Evolutionary conservation across 2,797 vertebrate species (phyloP), one percentile per base, ranked within the genome.

Genomic region (Artibeus lituratus): DNA sequence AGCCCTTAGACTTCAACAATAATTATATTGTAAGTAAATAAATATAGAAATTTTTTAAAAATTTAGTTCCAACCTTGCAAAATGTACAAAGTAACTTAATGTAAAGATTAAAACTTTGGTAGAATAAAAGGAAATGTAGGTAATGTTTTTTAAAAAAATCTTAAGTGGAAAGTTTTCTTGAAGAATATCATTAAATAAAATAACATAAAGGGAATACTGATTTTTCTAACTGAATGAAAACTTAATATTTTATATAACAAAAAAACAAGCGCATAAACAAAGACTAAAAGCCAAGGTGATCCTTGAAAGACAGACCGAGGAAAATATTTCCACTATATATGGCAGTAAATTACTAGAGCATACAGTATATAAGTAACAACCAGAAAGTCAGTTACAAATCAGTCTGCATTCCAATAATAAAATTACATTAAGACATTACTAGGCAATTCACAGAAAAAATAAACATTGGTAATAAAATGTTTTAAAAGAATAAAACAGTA

Each of bases 201-300:
- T 53, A 91, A 73, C 3, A 94, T 35, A 80, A 77, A 11, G 7
- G 42, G 24, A 42, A 47, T 78, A 49, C 62, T 62, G 14, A 65
- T 77, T 73, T 51, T 94, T 77, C 73, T 70, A 89, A 86, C 14
- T 57, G n/a, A 92, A 86, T 86, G 91, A 62, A 92, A 87, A 82
- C 24, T 47, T 55, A 87, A 87, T 32, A 72, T 86, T 84, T 51
- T 72, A 1, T 51, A 24, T 70, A 89, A 70, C 35, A 86, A 59
- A 86, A 86, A 88, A 90, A 42, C 10, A 82, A 86, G 22, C 29
- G 72, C 82, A 81, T 35, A 78, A 81, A 65, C 73, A 67, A 87
- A 91, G 26, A 24, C 9, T 44, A 62, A 67, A 86, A 47, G 4
- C 32, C 21, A 72, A 29, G 10, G 22, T 51, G 39, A 77, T 26